Conservation (phyloP, 2,797 vertebrate species). For the Poeciliopsis infans region DNA sequence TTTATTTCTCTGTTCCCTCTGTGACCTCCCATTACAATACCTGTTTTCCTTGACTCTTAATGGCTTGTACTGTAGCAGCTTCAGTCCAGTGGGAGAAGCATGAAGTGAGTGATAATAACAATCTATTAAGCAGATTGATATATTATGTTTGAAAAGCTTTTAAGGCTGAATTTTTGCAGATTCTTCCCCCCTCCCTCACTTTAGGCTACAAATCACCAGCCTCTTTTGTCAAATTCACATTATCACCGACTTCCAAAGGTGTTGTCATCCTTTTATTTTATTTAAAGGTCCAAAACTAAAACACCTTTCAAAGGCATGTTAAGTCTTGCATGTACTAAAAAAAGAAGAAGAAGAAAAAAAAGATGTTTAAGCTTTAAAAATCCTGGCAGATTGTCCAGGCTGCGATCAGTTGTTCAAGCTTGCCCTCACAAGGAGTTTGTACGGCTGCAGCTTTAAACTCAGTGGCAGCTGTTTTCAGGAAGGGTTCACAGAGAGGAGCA, state of each 20-base stretch:
- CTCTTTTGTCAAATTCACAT: slow-evolving; percentile 3
- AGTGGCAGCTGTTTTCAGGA: slow-evolving; percentile 4
- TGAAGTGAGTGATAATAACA: slow-evolving; percentile 23
- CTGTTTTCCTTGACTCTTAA: slow-evolving; percentile 24
- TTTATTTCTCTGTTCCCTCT: slow-evolving; percentile 11
- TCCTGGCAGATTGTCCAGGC: not conserved
- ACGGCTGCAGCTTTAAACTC: slow-evolving; percentile 11
- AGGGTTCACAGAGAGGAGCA: slow-evolving; percentile 4
- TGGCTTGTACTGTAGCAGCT: slow-evolving; percentile 27
- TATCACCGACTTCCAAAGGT: slow-evolving; percentile 10
- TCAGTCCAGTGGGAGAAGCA: slow-evolving; percentile 17
- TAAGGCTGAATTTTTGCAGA: slow-evolving; percentile 13
- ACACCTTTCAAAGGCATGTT: not conserved
- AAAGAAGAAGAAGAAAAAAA: no score
- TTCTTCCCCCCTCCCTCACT: not conserved
- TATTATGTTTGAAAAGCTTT: slow-evolving; percentile 26
- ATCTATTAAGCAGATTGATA: slow-evolving; percentile 20
- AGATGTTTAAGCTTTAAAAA: not conserved
- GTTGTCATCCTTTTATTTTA: slow-evolving; percentile 5
- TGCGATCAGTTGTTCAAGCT: not conserved
- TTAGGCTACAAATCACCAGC: slow-evolving; percentile 2
- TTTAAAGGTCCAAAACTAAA: not conserved
- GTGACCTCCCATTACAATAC: slow-evolving; percentile 28
- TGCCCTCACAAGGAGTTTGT: slow-evolving; percentile 3
- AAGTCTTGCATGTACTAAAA: not conserved